Percentiles rank a stretch among this genome's conserved stretches.
Conservation (phyloP, 1,140 invertebrate species). For the Sinonovacula constricta region DNA sequence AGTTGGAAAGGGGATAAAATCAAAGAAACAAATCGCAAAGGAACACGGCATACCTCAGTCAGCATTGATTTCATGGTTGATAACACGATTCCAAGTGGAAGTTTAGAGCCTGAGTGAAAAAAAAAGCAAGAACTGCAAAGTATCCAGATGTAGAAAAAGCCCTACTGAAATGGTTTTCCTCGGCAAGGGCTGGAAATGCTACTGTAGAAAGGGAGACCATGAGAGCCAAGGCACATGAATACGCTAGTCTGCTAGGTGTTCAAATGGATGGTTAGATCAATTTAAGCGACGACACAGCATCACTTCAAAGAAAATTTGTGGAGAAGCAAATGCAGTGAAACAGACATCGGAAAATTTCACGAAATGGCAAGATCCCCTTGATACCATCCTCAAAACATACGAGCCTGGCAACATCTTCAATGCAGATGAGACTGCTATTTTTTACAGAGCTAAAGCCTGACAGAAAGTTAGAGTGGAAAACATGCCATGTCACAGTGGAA, state of each 20-base stretch:
- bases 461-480: slow-evolving; percentile 50
- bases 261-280: slow-evolving; percentile 21
- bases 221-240: neutral
- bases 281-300: slow-evolving; percentile 36
- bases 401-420: slow-evolving; percentile 48
- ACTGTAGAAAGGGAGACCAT: neutral
- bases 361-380: neutral
- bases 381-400: slow-evolving; percentile 13
- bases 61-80: too few species aligned
- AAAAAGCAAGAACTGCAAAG: neutral
- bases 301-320: slow-evolving; percentile 19
- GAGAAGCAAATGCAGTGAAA: slow-evolving; percentile 15
- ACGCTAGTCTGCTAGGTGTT: slow-evolving; percentile 4
- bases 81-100: too few species aligned
- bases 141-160: slow-evolving; percentile 11
- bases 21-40: too few species aligned
- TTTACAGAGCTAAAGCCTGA: slow-evolving; percentile 52
- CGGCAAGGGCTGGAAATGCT: slow-evolving; percentile 7
- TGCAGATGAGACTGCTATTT: slow-evolving; percentile 57
- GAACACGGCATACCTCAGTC: too few species aligned
- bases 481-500: slow-evolving; percentile 61
- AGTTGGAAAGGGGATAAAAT: too few species aligned
- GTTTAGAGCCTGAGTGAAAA: slow-evolving; percentile 10
- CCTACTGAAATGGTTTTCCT: slow-evolving; percentile 15
- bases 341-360: neutral